Percentiles rank a stretch among this genome's conserved stretches.
phyloP scores from a whole-genome alignment of 2,888 invertebrate species.

The Ormyrus labotus region DNA sequence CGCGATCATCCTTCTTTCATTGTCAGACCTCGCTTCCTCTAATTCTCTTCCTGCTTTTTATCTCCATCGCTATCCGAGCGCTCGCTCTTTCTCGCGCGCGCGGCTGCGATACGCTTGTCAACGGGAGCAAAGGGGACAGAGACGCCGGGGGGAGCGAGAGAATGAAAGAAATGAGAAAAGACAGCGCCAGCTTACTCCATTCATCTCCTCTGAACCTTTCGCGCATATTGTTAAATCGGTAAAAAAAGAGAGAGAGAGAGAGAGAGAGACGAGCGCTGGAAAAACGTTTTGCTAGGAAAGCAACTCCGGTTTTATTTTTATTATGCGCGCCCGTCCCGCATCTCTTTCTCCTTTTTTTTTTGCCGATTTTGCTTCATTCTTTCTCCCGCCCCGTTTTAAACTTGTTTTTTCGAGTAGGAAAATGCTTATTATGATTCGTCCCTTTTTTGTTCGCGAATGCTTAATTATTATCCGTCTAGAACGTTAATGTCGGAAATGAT shows the following conservation, averaged over 20 bases:
- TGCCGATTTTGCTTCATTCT: not conserved
- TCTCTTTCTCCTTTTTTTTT: not conserved
- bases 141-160: not conserved
- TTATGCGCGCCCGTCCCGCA: not conserved
- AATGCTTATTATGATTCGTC: not conserved
- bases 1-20: conserved; percentile 8
- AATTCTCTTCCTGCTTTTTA: not conserved
- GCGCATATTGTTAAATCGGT: conserved; percentile 22
- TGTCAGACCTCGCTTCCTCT: not conserved
- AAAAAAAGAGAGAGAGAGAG: not conserved
- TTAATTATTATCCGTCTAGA: not conserved
- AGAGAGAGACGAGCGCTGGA: not conserved
- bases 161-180: conserved; percentile 12
- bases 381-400: not conserved
- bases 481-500: no score
- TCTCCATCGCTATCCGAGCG: conserved; percentile 14
- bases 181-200: conserved; percentile 4
- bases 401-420: not conserved
- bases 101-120: not conserved
- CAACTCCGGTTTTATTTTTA: not conserved
- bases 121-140: not conserved
- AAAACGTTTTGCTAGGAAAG: conserved; percentile 28
- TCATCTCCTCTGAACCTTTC: conserved; percentile 23
- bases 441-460: not conserved
- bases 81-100: not conserved